Evolutionary conservation across 2,888 invertebrate genomes (phyloP), one percentile per base, ranked within the genome.

Genomic region (Andrena flavipes): DNA sequence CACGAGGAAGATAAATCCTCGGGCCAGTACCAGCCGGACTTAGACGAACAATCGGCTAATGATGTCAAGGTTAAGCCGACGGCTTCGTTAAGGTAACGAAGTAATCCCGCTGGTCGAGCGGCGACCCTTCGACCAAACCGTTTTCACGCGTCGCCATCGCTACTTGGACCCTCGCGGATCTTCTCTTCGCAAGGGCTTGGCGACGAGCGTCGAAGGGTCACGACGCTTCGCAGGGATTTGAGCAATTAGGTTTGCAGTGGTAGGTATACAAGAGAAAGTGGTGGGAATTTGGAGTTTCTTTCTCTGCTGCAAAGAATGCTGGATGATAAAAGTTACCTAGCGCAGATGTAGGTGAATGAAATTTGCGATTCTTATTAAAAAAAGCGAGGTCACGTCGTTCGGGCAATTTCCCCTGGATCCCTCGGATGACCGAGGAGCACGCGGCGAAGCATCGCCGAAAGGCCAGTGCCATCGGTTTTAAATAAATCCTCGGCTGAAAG

Each of bases 21-120:
- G 20, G 67, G 62, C 59, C 80, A 35, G 76, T 73, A 76, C 80
- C 74, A 75, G 79, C 69, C 78, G 82, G 78, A 80, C 84, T 85
- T 84, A 83, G 82, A 85, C 85, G 87, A 89, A 88, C 89, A 89
- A 89, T 89, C 87, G 89, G 75, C 81, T 89, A 89, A 88, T 89
- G 88, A 88, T 88, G 88, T 88, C 88, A 88, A 88, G 88, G 88
- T 82, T 88, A 86, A 84, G 72, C 71, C 23, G 82, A 83, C 80
- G 74, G 81, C 80, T 88, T 88, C 88, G 88, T 88, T 88, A 88
- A 82, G 63, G 78, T 86, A 87, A 88, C 88, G 87, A 87, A 88
- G 87, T 88, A 84, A 87, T 87, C 78, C 64, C 79, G 83, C 73
- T 65, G 76, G 10, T 33, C 42, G 69, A 33, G 54, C 56, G 35